A percentile compares a stretch with the other conserved stretches of the same genome.
phyloP scores from a whole-genome alignment of 2,113 vertebrate species.

The Campylorhamphus procurvoides region DNA sequence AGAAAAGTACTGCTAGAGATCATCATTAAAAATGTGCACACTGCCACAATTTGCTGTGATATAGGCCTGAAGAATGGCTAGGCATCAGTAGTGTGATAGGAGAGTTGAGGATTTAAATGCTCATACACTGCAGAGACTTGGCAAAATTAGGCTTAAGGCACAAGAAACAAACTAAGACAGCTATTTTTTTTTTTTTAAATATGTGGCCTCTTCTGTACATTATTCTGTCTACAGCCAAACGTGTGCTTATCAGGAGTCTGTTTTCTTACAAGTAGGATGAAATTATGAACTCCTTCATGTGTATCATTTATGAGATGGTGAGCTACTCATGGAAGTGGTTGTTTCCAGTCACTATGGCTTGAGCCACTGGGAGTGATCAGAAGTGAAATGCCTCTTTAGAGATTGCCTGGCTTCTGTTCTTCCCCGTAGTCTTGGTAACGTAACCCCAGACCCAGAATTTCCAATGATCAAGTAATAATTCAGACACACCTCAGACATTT shows the following conservation, averaged over 20 bases:
- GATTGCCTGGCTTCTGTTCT: neutral
- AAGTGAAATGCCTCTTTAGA: neutral
- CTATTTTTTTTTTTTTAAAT: neutral
- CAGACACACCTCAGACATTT: neutral
- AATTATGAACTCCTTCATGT: neutral
- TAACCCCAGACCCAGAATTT: neutral
- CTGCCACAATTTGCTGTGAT: neutral
- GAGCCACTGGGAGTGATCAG: neutral
- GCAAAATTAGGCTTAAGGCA: neutral
- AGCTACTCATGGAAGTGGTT: neutral
- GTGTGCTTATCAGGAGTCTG: neutral
- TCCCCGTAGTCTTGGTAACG: fast-evolving
- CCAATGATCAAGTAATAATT: neutral
- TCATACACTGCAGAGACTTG: neutral
- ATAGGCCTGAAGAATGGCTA: neutral
- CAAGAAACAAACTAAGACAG: neutral
- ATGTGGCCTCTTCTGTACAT: neutral
- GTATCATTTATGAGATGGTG: neutral
- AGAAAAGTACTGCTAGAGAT: neutral
- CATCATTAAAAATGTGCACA: neutral
- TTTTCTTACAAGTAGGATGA: neutral
- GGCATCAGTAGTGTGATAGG: neutral
- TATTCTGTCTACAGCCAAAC: neutral
- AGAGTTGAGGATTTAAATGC: neutral
- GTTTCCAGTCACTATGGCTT: neutral